Conservation (phyloP, 1,140 invertebrate genomes). For the Leptinotarsa undecemlineata region DNA sequence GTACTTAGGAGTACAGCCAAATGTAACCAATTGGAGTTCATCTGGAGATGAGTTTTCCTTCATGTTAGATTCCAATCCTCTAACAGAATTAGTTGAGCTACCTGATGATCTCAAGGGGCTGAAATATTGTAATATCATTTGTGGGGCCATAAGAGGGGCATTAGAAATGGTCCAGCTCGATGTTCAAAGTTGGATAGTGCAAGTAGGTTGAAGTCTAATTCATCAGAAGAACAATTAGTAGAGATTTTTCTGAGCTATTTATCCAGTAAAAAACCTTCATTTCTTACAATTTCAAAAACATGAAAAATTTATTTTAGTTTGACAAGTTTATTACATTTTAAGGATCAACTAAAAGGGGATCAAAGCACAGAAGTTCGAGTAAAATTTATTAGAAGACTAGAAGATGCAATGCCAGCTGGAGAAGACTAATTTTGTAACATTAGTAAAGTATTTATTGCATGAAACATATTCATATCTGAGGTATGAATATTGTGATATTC, state of each 20-base stretch:
- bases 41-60: conserved; percentile 96
- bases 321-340: conserved; percentile 58
- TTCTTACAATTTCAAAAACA: conserved; percentile 10
- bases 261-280: too few relatives aligned
- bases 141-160: conserved; percentile 91
- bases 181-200: conserved; percentile 78
- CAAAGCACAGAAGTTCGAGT: conserved; percentile 91
- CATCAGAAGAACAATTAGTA: background rate
- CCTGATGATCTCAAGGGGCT: conserved; percentile 88
- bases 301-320: conserved; percentile 4
- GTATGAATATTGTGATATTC: conserved; percentile 13
- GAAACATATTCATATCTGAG: background rate
- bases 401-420: conserved; percentile 96
- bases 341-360: conserved; percentile 96
- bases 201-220: conserved; percentile 46
- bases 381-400: conserved; percentile 92
- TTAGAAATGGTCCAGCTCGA: conserved; percentile 94
- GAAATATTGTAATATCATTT: conserved; percentile 93
- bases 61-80: conserved; percentile 90
- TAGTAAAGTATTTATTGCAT: background rate
- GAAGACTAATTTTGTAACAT: conserved; percentile 78
- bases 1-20: conserved; percentile 89
- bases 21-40: conserved; percentile 90
- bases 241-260: too few relatives aligned
- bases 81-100: conserved; percentile 98